Percentiles rank a stretch among this genome's conserved stretches.
phyloP scores from a whole-genome alignment of 1,140 invertebrate genomes.

The Ostrea denselamellosa region DNA sequence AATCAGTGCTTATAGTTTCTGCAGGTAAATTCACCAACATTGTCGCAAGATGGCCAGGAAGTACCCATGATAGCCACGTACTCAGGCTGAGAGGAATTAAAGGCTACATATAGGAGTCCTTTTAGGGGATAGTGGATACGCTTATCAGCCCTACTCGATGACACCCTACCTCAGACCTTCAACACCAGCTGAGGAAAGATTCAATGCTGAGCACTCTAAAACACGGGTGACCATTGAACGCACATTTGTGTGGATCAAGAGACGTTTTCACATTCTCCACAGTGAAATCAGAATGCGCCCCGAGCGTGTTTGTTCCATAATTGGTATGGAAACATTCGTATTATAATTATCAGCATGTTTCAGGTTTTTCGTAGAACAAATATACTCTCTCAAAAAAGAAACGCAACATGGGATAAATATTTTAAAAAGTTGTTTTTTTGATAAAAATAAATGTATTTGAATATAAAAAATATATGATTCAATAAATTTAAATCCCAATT shows the following conservation, averaged over 20 bases:
- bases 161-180: slow-evolving; percentile 11
- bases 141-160: neutral
- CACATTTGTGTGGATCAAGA: slow-evolving; percentile 35
- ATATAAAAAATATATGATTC: too few relatives aligned
- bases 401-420: too few relatives aligned
- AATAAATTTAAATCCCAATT: too few relatives aligned
- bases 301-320: too few relatives aligned
- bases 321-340: too few relatives aligned
- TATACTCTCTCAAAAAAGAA: too few relatives aligned
- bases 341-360: too few relatives aligned
- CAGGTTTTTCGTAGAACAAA: too few relatives aligned
- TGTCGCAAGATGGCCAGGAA: slow-evolving; percentile 21
- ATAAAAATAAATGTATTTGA: too few relatives aligned
- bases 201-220: neutral
- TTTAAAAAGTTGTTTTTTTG: too few relatives aligned
- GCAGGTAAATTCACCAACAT: slow-evolving; percentile 18
- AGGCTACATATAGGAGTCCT: neutral
- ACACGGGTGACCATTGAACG: neutral
- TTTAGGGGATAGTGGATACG: slow-evolving; percentile 25
- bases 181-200: neutral
- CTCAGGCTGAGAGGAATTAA: neutral
- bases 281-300: too few relatives aligned
- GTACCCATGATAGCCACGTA: too few relatives aligned
- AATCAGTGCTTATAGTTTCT: neutral
- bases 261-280: slow-evolving; percentile 43